Conservation (phyloP, 2,888 invertebrate genomes). For the Digitonthophagus gazella region DNA sequence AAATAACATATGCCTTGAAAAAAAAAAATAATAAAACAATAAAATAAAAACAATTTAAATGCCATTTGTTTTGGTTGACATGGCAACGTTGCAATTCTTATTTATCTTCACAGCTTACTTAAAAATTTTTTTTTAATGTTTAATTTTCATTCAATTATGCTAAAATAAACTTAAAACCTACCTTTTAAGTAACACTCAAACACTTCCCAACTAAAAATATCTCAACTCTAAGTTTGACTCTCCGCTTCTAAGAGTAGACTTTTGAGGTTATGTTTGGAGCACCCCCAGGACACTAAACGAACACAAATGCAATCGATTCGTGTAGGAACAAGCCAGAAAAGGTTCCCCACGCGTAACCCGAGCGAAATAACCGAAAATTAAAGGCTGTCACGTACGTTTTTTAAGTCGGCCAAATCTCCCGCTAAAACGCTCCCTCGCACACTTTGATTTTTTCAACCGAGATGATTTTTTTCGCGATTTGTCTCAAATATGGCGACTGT, state of each 20-base stretch:
- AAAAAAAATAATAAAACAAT: neutral
- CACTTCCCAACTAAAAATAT: too few relatives aligned
- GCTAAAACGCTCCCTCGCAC: conserved; percentile 27
- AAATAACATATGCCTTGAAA: neutral
- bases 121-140: too few relatives aligned
- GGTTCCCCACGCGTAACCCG: conserved; percentile 36
- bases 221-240: too few relatives aligned
- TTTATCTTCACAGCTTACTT: too few relatives aligned
- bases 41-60: too few relatives aligned
- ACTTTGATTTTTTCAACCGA: conserved; percentile 22
- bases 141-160: too few relatives aligned
- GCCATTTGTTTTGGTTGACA: neutral
- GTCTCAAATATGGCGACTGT: conserved; percentile 54
- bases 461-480: conserved; percentile 44
- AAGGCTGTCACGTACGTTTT: conserved; percentile 34
- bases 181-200: too few relatives aligned
- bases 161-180: too few relatives aligned
- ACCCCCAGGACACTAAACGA: conserved; percentile 36
- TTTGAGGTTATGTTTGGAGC: conserved; percentile 29
- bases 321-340: conserved; percentile 36
- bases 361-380: conserved; percentile 32
- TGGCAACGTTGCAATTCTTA: neutral
- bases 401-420: conserved; percentile 29
- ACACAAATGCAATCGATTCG: conserved; percentile 45
- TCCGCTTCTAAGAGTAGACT: too few relatives aligned